Conservation (phyloP, 2,888 invertebrate genomes). For the Scaptomyza reducta region DNA sequence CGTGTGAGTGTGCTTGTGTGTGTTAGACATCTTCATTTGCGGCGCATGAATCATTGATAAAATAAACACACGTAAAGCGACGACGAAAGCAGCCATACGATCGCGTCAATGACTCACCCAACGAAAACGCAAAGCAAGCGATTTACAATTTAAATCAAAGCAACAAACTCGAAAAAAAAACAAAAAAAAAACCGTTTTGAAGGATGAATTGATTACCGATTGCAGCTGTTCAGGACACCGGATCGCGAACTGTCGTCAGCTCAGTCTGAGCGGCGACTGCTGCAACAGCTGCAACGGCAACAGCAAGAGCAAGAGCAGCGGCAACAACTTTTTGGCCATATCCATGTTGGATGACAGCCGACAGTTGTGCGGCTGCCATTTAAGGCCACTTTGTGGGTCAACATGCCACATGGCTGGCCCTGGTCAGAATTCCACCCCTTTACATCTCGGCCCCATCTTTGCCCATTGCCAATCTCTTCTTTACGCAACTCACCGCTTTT, state of each 20-base stretch:
- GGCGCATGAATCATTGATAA: conserved; percentile 76
- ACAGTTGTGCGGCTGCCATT: conserved; percentile 30
- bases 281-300: conserved; percentile 30
- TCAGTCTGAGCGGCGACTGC: conserved; percentile 43
- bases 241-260: conserved; percentile 26
- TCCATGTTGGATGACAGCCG: conserved; percentile 22
- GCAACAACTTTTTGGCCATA: conserved; percentile 27
- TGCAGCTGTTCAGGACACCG: conserved; percentile 21
- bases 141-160: conserved; percentile 30
- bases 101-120: conserved; percentile 64
- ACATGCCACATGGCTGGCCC: conserved; percentile 29
- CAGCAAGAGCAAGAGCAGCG: conserved; percentile 20
- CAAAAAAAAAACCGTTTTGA: not conserved
- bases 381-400: conserved; percentile 42
- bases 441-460: not conserved
- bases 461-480: conserved; percentile 26
- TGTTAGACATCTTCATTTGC: conserved; percentile 63
- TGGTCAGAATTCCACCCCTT: not conserved
- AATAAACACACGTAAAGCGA: conserved; percentile 56
- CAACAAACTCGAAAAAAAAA: not conserved
- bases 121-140: conserved; percentile 28
- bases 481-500: conserved; percentile 48
- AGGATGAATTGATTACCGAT: conserved; percentile 8
- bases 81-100: conserved; percentile 72
- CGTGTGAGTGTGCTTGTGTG: conserved; percentile 65